phyloP scores from a whole-genome alignment of 1,140 invertebrate species.

The Phortica variegata region DNA sequence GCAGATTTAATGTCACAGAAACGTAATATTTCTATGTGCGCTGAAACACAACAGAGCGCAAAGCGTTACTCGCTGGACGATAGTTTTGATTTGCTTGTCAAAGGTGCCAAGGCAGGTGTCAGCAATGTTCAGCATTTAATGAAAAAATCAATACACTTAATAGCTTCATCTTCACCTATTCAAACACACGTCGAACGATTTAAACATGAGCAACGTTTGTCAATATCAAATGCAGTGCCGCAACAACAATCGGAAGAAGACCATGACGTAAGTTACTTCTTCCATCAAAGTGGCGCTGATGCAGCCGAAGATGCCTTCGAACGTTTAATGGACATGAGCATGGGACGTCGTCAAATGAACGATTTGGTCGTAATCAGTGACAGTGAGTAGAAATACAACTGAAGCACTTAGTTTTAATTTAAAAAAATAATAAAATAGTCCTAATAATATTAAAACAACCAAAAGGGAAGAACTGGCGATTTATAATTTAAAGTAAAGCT shows the following conservation, averaged over 20 bases:
- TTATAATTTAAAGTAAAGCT: slow-evolving; percentile 28
- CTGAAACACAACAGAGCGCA: slow-evolving; percentile 6
- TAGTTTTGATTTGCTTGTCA: slow-evolving; percentile 44
- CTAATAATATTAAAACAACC: slow-evolving; percentile 1
- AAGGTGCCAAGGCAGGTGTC: slow-evolving; percentile 16
- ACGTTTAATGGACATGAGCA: slow-evolving; percentile 37
- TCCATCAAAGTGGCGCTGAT: slow-evolving; percentile 24
- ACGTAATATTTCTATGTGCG: slow-evolving; percentile 24
- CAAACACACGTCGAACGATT: slow-evolving; percentile 35
- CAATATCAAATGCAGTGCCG: not conserved
- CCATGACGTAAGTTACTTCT: slow-evolving; percentile 38
- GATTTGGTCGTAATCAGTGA: slow-evolving; percentile 17
- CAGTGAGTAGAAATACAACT: slow-evolving; percentile 14
- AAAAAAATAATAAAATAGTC: not conserved
- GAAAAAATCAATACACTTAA: not conserved
- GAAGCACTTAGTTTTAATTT: slow-evolving; percentile 1
- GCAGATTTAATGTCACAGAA: slow-evolving; percentile 21
- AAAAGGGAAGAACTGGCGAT: not conserved
- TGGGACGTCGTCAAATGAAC: slow-evolving; percentile 10
- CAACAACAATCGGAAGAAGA: slow-evolving; percentile 12
- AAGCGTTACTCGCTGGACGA: slow-evolving; percentile 36
- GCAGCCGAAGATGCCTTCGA: slow-evolving; percentile 35
- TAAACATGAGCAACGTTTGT: slow-evolving; percentile 24
- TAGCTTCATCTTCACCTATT: not conserved
- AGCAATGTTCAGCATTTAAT: slow-evolving; percentile 2